These are phyloP conservation scores for Brachypodius melanocephalos DNA, from an alignment of 2,113 vertebrate genomes.

Conservation along the genomic window DNA sequence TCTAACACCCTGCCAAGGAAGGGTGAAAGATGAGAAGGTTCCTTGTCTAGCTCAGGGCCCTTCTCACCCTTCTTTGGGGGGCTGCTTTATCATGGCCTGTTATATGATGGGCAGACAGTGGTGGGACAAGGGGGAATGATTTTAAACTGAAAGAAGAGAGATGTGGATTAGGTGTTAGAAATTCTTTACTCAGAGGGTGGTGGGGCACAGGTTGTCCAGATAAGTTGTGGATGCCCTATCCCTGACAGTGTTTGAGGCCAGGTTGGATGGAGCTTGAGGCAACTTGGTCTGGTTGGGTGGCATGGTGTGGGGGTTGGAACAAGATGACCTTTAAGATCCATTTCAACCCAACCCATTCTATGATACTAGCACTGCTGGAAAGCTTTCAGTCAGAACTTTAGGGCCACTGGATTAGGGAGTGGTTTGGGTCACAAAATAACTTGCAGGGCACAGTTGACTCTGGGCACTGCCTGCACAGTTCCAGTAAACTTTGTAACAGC, in stretches of 20 bases:
- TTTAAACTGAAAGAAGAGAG: neutral
- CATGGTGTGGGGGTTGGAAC: accelerated
- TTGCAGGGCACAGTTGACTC: neutral
- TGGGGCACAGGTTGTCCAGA: neutral
- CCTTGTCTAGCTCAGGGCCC: neutral
- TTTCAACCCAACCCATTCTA: neutral
- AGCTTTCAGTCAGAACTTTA: neutral
- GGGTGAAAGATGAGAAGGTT: neutral
- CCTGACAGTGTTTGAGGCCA: neutral
- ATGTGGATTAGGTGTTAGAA: neutral
- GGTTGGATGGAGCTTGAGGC: neutral
- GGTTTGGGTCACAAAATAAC: neutral
- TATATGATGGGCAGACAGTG: neutral
- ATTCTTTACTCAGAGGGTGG: neutral
- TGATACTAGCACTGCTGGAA: neutral
- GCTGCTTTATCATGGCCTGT: neutral
- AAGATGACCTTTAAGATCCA: too few relatives aligned
- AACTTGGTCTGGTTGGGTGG: neutral
- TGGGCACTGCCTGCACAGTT: neutral
- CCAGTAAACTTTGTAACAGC: neutral
- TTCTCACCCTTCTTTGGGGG: neutral
- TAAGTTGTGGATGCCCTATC: neutral
- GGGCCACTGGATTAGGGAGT: neutral
- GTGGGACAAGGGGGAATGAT: neutral
- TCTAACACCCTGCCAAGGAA: neutral